A percentile compares a stretch with the other conserved stretches of the same genome.
These are phyloP conservation scores for Ailurus styani DNA, from an alignment of 2,113 vertebrate species.

Conservation along the genomic window DNA sequence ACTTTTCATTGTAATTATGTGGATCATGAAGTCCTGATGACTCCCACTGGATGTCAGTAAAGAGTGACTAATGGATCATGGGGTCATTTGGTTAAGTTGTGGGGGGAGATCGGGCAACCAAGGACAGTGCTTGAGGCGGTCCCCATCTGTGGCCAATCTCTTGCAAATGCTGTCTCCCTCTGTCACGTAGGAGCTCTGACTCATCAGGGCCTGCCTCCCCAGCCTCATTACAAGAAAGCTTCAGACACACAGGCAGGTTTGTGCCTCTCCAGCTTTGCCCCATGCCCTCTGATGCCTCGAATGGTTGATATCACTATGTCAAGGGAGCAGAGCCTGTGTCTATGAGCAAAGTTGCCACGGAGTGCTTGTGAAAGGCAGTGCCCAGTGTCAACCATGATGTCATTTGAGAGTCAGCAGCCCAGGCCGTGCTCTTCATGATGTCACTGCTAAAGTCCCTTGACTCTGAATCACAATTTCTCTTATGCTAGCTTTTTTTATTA, in stretches of 20 bases:
- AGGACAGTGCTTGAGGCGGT: neutral
- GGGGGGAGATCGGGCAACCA: neutral
- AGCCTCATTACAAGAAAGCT: neutral
- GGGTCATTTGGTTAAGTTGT: neutral
- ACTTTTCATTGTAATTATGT: neutral
- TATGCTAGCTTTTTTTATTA: neutral
- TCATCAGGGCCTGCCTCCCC: neutral
- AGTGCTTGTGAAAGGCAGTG: neutral
- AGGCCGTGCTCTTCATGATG: neutral
- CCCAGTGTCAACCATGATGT: neutral
- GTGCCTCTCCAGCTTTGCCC: neutral
- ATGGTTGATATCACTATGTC: neutral
- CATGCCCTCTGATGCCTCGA: rapidly evolving
- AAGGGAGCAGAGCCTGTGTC: neutral
- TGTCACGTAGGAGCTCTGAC: neutral
- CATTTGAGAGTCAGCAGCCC: neutral
- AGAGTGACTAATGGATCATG: neutral
- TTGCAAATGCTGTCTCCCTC: neutral
- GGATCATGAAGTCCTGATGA: neutral
- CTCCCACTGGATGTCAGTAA: neutral
- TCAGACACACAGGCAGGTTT: neutral
- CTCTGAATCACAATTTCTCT: constrained; percentile 9
- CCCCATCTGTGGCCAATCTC: neutral
- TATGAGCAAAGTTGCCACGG: neutral
- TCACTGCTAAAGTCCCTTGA: neutral